Percentiles rank a stretch among this genome's conserved stretches.
These are phyloP conservation scores for Alligator sinensis DNA, from an alignment of 2,113 vertebrate species.

Conservation along the genomic window DNA sequence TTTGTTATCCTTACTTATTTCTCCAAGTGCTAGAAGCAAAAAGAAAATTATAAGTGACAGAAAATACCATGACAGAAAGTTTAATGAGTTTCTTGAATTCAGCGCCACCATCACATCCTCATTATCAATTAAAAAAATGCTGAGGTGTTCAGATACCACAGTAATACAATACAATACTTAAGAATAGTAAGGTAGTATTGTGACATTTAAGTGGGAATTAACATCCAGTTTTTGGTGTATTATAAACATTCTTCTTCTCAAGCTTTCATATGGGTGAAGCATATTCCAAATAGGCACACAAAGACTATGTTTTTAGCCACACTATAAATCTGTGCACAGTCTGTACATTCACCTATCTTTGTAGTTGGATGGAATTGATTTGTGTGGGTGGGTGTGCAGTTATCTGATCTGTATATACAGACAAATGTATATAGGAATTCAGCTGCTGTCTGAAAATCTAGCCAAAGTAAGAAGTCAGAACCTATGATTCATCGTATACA, in stretches of 20 bases:
- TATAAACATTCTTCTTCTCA: not conserved
- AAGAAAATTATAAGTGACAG: not conserved
- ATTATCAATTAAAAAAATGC: not conserved
- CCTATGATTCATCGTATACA: not conserved
- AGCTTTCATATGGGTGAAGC: not conserved
- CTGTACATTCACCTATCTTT: not conserved
- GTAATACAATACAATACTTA: not conserved
- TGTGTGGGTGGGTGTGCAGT: not conserved
- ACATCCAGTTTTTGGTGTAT: not conserved
- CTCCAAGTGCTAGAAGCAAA: not conserved
- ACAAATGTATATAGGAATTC: not conserved
- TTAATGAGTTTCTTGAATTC: not conserved
- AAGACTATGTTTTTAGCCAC: not conserved
- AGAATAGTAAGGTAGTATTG: not conserved
- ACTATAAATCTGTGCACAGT: not conserved
- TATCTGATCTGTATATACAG: not conserved
- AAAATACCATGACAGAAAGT: not conserved
- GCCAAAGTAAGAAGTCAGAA: not conserved
- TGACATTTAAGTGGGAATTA: not conserved
- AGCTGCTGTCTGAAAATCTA: not conserved
- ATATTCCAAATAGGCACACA: not conserved
- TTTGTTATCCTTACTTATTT: not conserved
- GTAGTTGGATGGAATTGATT: not conserved
- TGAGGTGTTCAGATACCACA: not conserved
- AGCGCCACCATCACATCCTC: not conserved